phyloP scores from a whole-genome alignment of 2,113 vertebrate genomes.

The Lonchura striata region DNA sequence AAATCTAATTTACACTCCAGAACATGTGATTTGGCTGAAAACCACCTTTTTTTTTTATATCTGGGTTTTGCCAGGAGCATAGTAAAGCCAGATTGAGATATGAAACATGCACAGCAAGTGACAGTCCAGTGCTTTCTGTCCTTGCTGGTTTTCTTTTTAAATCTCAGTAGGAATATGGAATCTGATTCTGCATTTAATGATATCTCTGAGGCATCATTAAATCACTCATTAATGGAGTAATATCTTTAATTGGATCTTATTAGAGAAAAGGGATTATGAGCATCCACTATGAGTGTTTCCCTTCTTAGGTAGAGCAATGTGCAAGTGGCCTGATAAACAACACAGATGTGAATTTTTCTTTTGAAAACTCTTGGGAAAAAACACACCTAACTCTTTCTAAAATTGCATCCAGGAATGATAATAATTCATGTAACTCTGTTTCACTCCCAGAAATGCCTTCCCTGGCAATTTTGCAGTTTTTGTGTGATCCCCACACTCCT shows the following conservation, averaged over 20 bases:
- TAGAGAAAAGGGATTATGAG: background rate
- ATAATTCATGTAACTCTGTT: background rate
- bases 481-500: background rate
- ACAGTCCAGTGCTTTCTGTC: background rate
- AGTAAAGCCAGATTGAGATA: background rate
- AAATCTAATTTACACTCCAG: background rate
- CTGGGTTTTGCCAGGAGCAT: background rate
- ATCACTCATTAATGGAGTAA: background rate
- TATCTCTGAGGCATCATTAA: conserved; percentile 3
- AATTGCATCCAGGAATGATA: background rate
- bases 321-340: background rate
- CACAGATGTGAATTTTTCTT: background rate
- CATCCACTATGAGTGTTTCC: background rate
- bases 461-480: background rate
- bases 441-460: background rate
- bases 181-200: background rate
- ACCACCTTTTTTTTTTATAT: background rate
- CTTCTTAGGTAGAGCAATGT: background rate
- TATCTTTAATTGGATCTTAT: background rate
- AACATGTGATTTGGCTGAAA: background rate
- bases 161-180: background rate
- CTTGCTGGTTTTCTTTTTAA: background rate
- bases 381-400: accelerated
- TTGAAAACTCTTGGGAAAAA: background rate
- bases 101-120: background rate